Base-by-base conservation (phyloP, 2,113 vertebrate genomes). In the Chaetorhynchus papuensis region DNA sequence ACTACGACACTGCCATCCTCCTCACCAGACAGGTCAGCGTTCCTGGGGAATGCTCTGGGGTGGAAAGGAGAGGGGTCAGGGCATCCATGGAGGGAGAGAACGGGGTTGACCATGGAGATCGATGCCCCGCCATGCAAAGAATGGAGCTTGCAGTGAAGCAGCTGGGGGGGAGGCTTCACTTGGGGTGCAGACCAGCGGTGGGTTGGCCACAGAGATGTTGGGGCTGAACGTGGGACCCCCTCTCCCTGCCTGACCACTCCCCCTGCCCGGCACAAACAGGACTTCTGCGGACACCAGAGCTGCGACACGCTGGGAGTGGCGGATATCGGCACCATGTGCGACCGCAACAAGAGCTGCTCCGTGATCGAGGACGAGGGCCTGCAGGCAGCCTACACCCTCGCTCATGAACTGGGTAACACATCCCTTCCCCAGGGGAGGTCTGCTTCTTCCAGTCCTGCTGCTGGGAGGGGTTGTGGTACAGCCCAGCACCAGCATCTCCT, bases 311-410 rank as follows among this genome's bases (percentile, higher is more conserved):
- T 99, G 76, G 99, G 99, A 0, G 98, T 99, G 89, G 99, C 99
- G 0, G 99, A 99, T 8, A 98, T 99, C 1, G 99, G 99, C 88
- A 99, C 99, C 35, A 99, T 99, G 98, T 99, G 99, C 9, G 99
- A 99, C 90, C 98, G 98, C 61, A 99, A 98, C 97, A 99, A 99
- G 94, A 99, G 99, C 98, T 99, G 99, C 95, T 99, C 99, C 0
- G 99, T 99, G 60, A 99, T 99, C 2, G 99, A 99, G 96, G 99
- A 99, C 13, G 98, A 99, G 92, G 99, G 99, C 11, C 98, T 99
- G 68, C 99, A 99, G 90, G 98, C 99, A 4, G 98, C 99, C 84
- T 99, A 99, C 98, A 99, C 99, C 6, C 96, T 99, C 93, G 99
- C 99, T 74, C 99, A 99, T 1, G 99, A 99, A 95, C 98, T 99